Evolutionary conservation across 1,140 invertebrate species (phyloP).

Genomic region (Penaeus chinensis): DNA sequence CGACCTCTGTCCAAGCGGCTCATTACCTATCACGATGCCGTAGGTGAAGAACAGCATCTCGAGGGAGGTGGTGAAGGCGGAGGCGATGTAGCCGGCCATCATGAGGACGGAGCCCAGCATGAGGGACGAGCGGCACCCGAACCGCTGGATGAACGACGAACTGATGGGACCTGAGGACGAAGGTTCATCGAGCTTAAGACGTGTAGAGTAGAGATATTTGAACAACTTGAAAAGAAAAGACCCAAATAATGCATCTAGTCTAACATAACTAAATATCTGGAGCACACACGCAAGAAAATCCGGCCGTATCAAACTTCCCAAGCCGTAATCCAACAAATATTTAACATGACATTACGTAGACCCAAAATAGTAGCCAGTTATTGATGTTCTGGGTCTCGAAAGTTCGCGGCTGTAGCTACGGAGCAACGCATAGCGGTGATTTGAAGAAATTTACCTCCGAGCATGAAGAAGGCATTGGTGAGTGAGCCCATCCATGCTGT

Average conservation of each 20-base stretch:
- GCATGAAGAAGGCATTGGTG: constrained; percentile 65
- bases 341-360: too few relatives aligned
- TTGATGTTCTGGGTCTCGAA: too few relatives aligned
- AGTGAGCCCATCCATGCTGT: constrained; percentile 67
- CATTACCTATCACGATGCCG: constrained; percentile 73
- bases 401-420: not conserved
- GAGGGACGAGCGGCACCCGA: constrained; percentile 71
- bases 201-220: too few relatives aligned
- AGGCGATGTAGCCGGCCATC: constrained; percentile 70
- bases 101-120: constrained; percentile 71
- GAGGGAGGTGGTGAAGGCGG: constrained; percentile 70
- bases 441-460: constrained; percentile 61
- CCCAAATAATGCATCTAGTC: too few relatives aligned
- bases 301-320: too few relatives aligned
- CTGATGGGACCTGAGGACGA: constrained; percentile 64
- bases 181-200: not conserved
- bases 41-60: constrained; percentile 72
- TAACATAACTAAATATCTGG: too few relatives aligned
- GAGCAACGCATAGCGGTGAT: not conserved
- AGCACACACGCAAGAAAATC: too few relatives aligned
- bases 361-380: too few relatives aligned
- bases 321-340: too few relatives aligned
- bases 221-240: too few relatives aligned
- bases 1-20: not conserved
- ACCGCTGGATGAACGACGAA: constrained; percentile 65